These are phyloP conservation scores for Podocnemis expansa DNA, from an alignment of 2,113 vertebrate genomes.

Conservation along the genomic window DNA sequence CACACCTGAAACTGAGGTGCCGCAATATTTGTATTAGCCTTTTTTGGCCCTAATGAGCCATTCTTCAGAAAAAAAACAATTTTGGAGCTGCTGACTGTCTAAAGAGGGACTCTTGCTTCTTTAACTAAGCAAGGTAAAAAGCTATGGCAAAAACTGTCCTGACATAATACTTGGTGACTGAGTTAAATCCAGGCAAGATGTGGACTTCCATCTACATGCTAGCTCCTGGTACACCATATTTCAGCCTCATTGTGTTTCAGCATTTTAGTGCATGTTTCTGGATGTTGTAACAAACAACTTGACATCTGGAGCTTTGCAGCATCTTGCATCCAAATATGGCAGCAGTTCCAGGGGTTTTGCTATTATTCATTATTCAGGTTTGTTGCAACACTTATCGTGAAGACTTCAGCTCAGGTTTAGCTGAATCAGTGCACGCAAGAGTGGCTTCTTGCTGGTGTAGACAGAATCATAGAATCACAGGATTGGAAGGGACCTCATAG, in stretches of 20 bases:
- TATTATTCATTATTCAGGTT: neutral
- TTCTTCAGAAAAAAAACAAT: neutral
- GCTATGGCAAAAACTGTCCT: neutral
- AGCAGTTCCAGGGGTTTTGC: neutral
- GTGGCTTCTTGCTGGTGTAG: neutral
- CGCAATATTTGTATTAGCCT: neutral
- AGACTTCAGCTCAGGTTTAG: neutral
- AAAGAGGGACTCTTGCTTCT: neutral
- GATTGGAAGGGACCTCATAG: no score
- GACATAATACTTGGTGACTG: neutral
- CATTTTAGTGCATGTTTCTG: neutral
- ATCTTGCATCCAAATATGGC: neutral
- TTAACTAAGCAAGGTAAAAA: neutral
- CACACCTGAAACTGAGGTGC: neutral
- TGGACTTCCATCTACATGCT: neutral
- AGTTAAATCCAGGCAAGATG: neutral
- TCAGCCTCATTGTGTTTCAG: neutral
- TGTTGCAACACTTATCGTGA: neutral
- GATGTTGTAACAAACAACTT: neutral
- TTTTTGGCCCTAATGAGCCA: neutral
- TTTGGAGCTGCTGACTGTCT: neutral
- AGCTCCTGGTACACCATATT: neutral
- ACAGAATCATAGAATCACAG: no score
- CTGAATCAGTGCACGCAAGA: neutral
- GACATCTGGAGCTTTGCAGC: neutral